Evolutionary conservation across 2,888 invertebrate genomes (phyloP).

Genomic region (Ormyrus thymus): DNA sequence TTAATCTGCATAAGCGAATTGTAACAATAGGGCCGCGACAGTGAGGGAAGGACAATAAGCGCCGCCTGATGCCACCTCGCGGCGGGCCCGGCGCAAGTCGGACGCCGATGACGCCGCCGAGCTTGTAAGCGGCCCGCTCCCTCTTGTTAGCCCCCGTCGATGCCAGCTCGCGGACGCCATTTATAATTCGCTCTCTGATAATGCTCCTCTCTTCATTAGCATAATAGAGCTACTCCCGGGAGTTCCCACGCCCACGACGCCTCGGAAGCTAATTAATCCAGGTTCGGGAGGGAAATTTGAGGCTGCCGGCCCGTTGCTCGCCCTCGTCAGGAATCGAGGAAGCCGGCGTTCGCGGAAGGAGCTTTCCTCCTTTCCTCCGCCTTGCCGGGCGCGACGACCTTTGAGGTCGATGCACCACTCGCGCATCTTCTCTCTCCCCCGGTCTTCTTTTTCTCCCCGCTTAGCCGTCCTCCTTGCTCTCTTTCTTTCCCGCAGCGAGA

Average conservation of each 20-base stretch:
- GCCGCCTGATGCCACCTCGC: constrained; percentile 64
- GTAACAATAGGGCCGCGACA: constrained; percentile 66
- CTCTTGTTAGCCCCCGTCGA: constrained; percentile 5
- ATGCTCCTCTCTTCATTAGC: too few relatives aligned
- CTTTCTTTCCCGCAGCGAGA: constrained; percentile 65
- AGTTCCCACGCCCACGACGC: too few relatives aligned
- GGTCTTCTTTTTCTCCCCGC: constrained; percentile 38
- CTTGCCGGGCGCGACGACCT: constrained; percentile 69
- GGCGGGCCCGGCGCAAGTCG: neutral
- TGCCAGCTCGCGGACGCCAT: too few relatives aligned
- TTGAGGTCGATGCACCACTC: constrained; percentile 74
- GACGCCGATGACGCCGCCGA: constrained; percentile 5
- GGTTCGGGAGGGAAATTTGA: too few relatives aligned
- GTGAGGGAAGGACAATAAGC: constrained; percentile 74
- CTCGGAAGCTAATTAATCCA: too few relatives aligned
- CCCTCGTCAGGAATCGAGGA: constrained; percentile 36
- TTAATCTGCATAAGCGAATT: constrained; percentile 72
- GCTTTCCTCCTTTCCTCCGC: neutral
- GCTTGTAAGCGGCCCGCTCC: constrained; percentile 12
- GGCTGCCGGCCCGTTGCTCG: constrained; percentile 10
- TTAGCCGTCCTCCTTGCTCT: constrained; percentile 50
- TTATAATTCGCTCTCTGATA: too few relatives aligned
- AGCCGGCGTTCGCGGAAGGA: constrained; percentile 35
- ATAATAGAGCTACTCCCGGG: too few relatives aligned
- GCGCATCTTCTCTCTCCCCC: constrained; percentile 7